phyloP scores from a whole-genome alignment of 2,797 vertebrate genomes.

The Channa striata region DNA sequence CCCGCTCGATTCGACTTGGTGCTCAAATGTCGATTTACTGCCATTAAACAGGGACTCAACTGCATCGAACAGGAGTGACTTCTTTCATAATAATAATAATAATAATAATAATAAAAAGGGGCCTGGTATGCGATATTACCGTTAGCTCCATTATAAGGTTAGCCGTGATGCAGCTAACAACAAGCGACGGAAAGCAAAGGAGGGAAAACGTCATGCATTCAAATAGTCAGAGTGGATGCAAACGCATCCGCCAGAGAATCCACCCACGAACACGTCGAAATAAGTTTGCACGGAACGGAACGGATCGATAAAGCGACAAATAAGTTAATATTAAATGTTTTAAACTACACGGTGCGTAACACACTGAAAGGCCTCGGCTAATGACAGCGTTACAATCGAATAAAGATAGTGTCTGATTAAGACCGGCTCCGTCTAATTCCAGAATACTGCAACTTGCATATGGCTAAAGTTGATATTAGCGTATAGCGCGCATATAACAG shows the following conservation, averaged over 20 bases:
- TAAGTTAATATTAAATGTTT: fast-evolving
- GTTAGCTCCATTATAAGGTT: not conserved
- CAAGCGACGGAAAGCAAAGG: constrained; percentile 51
- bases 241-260: constrained; percentile 4
- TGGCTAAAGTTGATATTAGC: constrained; percentile 24
- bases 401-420: not conserved
- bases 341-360: fast-evolving
- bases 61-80: constrained; percentile 22
- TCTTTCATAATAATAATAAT: too few species aligned
- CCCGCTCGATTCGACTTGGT: not conserved
- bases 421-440: constrained; percentile 27
- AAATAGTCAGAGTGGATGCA: constrained; percentile 57
- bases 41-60: too few species aligned
- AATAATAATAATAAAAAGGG: too few species aligned
- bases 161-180: not conserved
- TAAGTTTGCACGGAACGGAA: not conserved
- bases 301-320: too few species aligned
- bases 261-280: not conserved
- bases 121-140: not conserved
- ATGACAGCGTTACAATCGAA: not conserved
- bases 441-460: not conserved
- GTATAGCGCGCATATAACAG: not conserved
- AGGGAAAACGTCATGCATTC: constrained; percentile 88
- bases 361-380: fast-evolving
- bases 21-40: too few species aligned